Percentiles rank a stretch among this genome's conserved stretches.
Conservation (phyloP, 2,797 vertebrate species). For the Malurus splendens region DNA sequence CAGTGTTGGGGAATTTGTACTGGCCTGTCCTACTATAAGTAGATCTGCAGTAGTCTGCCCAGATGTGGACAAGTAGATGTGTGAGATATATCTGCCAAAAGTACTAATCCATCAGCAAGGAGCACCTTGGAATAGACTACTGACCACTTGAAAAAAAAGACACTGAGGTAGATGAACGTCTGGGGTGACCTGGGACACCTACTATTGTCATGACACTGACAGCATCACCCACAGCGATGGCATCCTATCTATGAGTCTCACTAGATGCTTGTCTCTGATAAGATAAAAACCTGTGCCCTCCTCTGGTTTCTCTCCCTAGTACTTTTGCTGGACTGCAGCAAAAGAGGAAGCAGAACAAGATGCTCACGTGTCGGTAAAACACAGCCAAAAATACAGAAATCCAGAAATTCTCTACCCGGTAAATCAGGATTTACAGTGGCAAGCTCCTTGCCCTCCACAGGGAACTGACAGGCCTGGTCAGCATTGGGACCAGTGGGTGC, state of each 20-base stretch:
- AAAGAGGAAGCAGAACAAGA: not conserved
- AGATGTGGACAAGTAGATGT: not conserved
- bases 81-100: not conserved
- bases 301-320: not conserved
- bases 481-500: not conserved
- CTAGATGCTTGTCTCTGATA: not conserved
- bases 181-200: not conserved
- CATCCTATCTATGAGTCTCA: not conserved
- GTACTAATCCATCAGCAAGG: not conserved
- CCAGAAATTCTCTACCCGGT: not conserved
- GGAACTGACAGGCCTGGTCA: not conserved
- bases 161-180: not conserved
- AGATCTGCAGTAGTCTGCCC: not conserved
- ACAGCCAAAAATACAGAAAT: not conserved
- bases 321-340: not conserved
- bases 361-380: not conserved
- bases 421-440: not conserved
- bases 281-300: not conserved
- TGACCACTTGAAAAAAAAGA: not conserved
- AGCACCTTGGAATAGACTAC: not conserved
- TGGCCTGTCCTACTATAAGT: not conserved
- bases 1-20: not conserved
- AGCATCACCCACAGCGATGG: not conserved
- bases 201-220: not conserved
- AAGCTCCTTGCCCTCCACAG: not conserved